Conservation (phyloP, 2,113 vertebrate species). For the Charadrius vociferus region DNA sequence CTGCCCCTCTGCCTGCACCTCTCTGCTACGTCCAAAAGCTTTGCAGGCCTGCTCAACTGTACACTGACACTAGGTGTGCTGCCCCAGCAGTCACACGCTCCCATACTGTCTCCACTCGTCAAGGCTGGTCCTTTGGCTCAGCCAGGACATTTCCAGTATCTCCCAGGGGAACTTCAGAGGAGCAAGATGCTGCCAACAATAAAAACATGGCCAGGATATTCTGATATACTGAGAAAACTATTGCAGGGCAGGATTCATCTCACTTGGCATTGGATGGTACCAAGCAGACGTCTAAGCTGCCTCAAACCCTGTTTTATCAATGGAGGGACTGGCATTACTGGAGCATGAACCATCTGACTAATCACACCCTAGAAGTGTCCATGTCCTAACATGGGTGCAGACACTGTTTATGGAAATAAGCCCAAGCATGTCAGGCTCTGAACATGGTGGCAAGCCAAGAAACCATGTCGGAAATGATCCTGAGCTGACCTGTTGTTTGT, state of each 20-base stretch:
- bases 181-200: neutral
- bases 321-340: neutral
- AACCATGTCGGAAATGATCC: neutral
- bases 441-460: neutral
- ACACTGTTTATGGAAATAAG: neutral
- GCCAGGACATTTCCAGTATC: neutral
- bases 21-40: neutral
- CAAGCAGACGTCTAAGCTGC: neutral
- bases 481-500: neutral
- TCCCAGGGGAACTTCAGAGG: neutral
- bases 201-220: neutral
- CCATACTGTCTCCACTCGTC: rapidly evolving
- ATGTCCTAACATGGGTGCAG: neutral
- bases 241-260: neutral
- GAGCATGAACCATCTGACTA: neutral
- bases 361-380: neutral
- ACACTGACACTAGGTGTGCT: rapidly evolving
- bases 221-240: neutral
- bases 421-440: neutral
- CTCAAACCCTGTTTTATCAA: neutral
- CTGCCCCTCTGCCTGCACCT: neutral
- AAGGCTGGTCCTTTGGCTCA: neutral
- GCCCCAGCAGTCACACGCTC: neutral
- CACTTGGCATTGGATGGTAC: neutral
- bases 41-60: rapidly evolving